phyloP scores from a whole-genome alignment of 2,888 invertebrate genomes.

The Ferrisia virgata region DNA sequence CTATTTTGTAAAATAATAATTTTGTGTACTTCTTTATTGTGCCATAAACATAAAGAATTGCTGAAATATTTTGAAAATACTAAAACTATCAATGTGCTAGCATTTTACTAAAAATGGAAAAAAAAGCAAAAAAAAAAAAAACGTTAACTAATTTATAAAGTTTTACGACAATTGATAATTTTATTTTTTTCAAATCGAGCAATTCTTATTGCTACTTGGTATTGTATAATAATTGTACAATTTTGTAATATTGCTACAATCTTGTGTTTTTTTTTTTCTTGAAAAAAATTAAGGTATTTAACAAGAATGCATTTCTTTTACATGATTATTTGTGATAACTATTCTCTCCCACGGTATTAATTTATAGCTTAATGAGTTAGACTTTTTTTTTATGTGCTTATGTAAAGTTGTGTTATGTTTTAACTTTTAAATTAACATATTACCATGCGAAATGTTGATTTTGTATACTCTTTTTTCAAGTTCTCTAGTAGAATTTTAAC shows the following conservation, averaged over 20 bases:
- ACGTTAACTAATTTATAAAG: neutral
- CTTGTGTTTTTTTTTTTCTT: neutral
- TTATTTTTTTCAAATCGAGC: neutral
- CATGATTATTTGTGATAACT: slow-evolving; percentile 27
- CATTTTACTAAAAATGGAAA: neutral
- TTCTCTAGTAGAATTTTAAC: slow-evolving; percentile 8
- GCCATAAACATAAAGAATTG: neutral
- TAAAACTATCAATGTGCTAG: neutral
- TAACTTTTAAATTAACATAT: slow-evolving; percentile 34
- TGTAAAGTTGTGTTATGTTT: slow-evolving; percentile 28
- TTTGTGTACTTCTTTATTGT: neutral
- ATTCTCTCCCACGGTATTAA: slow-evolving; percentile 33
- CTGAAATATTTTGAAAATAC: neutral
- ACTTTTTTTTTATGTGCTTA: neutral
- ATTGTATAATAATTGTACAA: slow-evolving; percentile 13
- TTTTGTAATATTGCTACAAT: slow-evolving; percentile 3
- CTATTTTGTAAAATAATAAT: slow-evolving; percentile 12
- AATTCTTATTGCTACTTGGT: neutral
- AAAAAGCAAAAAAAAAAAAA: no score
- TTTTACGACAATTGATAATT: no score
- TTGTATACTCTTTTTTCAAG: slow-evolving; percentile 11
- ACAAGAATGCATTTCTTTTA: slow-evolving; percentile 27
- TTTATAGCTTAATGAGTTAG: slow-evolving; percentile 12
- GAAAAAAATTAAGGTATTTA: neutral
- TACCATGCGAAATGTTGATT: slow-evolving; percentile 23